Percentiles rank a stretch among this genome's conserved stretches.
phyloP scores from a whole-genome alignment of 2,113 vertebrate species.

The Pelmatolapia mariae region DNA sequence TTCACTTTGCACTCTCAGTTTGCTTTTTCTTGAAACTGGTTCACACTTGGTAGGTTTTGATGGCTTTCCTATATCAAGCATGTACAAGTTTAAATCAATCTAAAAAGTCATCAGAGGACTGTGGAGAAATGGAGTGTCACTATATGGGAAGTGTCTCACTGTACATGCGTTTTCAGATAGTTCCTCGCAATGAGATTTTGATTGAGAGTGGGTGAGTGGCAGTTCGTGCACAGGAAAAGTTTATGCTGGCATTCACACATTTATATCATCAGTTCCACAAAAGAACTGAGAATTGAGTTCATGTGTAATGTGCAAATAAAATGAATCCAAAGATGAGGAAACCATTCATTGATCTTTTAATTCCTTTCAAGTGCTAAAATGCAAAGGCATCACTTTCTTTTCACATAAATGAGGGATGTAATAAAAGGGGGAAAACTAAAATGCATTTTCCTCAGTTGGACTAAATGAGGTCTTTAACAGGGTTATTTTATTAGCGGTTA shows the following conservation, averaged over 20 bases:
- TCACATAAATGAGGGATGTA: background rate
- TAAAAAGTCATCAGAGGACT: conserved; percentile 9
- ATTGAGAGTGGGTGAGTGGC: background rate
- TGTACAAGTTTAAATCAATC: conserved; percentile 35
- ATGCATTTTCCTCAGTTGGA: background rate
- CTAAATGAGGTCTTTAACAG: background rate
- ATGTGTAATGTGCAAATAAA: background rate
- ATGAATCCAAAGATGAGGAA: background rate
- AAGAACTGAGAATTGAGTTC: background rate
- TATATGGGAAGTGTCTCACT: background rate
- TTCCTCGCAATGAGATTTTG: background rate
- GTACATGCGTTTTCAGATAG: background rate
- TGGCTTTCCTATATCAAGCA: conserved; percentile 2
- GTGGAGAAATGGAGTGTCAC: conserved; percentile 1
- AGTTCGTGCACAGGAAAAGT: background rate
- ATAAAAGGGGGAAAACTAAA: background rate
- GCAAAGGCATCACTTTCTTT: background rate
- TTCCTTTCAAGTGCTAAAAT: background rate
- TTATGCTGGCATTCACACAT: background rate
- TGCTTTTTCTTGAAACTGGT: conserved; percentile 5
- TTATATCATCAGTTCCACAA: background rate
- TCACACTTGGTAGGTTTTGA: conserved; percentile 25
- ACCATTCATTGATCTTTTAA: background rate
- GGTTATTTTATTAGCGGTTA: background rate
- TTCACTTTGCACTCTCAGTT: background rate